Evolutionary conservation across 2,888 invertebrate genomes (phyloP), one percentile per base, ranked within the genome.

Genomic region (Amiota mariae): DNA sequence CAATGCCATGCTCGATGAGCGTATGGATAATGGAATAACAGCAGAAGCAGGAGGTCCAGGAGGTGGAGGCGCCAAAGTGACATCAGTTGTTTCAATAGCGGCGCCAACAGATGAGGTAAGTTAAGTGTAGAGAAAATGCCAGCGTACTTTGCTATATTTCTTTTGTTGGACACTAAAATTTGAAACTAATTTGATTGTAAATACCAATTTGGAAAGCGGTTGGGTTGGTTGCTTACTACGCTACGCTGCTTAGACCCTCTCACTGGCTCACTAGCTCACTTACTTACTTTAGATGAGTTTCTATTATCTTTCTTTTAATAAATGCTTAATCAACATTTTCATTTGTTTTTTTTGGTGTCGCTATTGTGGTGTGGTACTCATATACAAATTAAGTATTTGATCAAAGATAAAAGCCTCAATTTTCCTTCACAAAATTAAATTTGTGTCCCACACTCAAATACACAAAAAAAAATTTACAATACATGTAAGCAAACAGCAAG

Each of bases 21-120:
- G 10, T 59, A 12, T 20, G 18, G 20, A 10, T 10, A 59, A 36
- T 36, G 8, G 36, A 36, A 36, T 36, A 36, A 0, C 36, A 1
- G 66, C n/a, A n/a, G 48, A 3, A 15, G 59, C 57, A 15, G 77
- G 66, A n/a, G n/a, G 46, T 20, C n/a, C n/a, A n/a, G 67, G 57
- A 15, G 57, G 46, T 15, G 59, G 51, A 20, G 61, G 46, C 8
- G n/a, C 36, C 46, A 13, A 61, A 56, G 8, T 36, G 24, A 68
- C 68, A 57, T 36, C 36, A 36, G 36, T 36, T 36, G 36, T 36
- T 36, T 36, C 8, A 36, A 48, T 51, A 47, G 12, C 59, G 12
- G 66, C 72, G 13, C 36, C 81, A 70, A 77, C 82, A 64, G 82
- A 83, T 75, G 85, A 83, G 85, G 82, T 83, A 72, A 85, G 82